A percentile compares a stretch with the other conserved stretches of the same genome.
Conservation (phyloP, 1,140 invertebrate genomes). For the Parasteatoda tepidariorum region DNA sequence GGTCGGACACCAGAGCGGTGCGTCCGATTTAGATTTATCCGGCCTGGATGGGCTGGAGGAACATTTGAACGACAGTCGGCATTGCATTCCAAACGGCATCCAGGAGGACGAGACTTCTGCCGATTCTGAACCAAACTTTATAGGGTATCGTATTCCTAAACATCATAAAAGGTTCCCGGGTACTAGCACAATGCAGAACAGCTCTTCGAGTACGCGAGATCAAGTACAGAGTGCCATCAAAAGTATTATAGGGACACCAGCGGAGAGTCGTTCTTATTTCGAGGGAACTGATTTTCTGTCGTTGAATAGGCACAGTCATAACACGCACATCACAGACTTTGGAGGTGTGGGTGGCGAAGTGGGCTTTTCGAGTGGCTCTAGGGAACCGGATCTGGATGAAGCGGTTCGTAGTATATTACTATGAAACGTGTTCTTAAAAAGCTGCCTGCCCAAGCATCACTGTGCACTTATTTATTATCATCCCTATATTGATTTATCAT, state of each 20-base stretch:
- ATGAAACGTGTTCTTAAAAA: constrained; percentile 7
- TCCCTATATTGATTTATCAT: constrained; percentile 27
- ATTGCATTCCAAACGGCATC: constrained; percentile 45
- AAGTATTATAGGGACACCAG: constrained; percentile 78
- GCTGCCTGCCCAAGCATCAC: constrained; percentile 39
- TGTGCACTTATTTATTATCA: constrained; percentile 47
- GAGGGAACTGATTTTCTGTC: constrained; percentile 34
- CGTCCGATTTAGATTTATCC: constrained; percentile 57
- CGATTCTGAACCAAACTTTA: constrained; percentile 62
- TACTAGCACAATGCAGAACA: neutral
- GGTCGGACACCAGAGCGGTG: neutral
- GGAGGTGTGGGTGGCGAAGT: neutral
- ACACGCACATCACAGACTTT: constrained; percentile 25
- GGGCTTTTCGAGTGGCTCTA: constrained; percentile 25
- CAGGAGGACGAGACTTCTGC: constrained; percentile 36
- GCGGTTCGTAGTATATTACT: constrained; percentile 72
- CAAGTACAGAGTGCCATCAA: constrained; percentile 83
- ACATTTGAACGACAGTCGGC: constrained; percentile 14
- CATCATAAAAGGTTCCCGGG: constrained; percentile 54
- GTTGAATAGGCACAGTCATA: neutral
- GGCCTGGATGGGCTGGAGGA: constrained; percentile 60
- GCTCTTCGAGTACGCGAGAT: constrained; percentile 67
- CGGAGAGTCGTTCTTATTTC: constrained; percentile 63
- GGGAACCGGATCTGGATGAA: constrained; percentile 72
- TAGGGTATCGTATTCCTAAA: constrained; percentile 41